Conservation (phyloP, 2,113 vertebrate species). For the Formicarius rufipectus region DNA sequence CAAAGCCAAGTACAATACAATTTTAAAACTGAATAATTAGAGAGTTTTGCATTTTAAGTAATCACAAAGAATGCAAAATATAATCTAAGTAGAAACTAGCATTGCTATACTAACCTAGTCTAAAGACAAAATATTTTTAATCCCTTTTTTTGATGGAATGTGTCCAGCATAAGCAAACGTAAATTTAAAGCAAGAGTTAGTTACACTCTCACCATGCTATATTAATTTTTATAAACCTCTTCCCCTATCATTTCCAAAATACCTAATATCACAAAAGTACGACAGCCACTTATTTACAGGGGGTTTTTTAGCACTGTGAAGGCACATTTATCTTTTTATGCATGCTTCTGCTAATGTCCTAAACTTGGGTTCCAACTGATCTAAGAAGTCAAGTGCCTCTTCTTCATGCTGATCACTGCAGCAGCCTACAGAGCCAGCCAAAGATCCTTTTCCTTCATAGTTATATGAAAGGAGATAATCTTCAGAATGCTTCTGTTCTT, state of each 20-base stretch:
- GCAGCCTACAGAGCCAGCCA: constrained; percentile 87
- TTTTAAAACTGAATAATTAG: background rate
- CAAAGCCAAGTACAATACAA: background rate
- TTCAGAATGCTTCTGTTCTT: constrained; percentile 80
- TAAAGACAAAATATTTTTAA: constrained; percentile 4
- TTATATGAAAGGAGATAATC: constrained; percentile 83
- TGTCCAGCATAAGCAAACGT: background rate
- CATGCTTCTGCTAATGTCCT: constrained; percentile 85
- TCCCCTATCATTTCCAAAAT: background rate
- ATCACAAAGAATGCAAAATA: background rate
- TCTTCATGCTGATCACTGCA: constrained; percentile 85
- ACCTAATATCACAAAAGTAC: background rate
- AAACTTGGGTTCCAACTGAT: constrained; percentile 90
- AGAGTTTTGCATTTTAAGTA: background rate
- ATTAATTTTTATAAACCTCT: background rate
- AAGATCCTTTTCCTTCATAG: constrained; percentile 87
- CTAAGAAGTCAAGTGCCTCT: constrained; percentile 84
- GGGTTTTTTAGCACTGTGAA: background rate
- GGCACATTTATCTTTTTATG: constrained; percentile 69
- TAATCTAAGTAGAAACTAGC: background rate
- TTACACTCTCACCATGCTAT: background rate
- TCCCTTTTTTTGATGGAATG: background rate
- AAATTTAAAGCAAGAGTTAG: background rate
- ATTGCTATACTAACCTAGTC: background rate
- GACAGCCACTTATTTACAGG: constrained; percentile 35